These are phyloP conservation scores for Metellina segmentata DNA, from an alignment of 2,888 invertebrate species.

Conservation along the genomic window DNA sequence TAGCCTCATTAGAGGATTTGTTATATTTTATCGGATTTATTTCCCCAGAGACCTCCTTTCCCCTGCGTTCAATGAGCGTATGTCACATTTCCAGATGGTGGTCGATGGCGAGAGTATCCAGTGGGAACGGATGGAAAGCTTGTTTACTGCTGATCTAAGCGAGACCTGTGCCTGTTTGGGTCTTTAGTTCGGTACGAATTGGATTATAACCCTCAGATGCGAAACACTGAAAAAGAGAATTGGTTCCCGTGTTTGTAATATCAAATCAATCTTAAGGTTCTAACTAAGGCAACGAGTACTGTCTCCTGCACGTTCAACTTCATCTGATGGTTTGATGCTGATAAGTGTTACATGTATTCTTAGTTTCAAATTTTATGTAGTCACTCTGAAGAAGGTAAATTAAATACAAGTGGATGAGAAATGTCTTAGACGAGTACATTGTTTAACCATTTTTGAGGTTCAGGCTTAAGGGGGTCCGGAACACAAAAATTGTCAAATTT, in stretches of 20 bases:
- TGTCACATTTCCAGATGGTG: constrained; percentile 48
- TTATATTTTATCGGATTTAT: constrained; percentile 67
- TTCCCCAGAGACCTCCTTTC: not conserved
- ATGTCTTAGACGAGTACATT: no score
- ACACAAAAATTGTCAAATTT: no score
- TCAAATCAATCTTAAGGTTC: no score
- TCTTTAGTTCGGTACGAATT: constrained; percentile 40
- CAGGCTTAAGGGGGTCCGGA: no score
- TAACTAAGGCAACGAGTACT: no score
- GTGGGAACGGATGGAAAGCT: not conserved
- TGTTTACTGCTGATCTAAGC: constrained; percentile 60
- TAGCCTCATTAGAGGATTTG: constrained; percentile 58
- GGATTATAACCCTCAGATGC: constrained; percentile 11
- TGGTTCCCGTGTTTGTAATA: not conserved
- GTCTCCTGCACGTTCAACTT: no score
- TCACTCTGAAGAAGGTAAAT: no score
- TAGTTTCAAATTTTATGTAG: no score
- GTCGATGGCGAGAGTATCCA: constrained; percentile 49
- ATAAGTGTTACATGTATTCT: no score
- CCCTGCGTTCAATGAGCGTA: constrained; percentile 9
- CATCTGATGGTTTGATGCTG: no score
- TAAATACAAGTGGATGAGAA: no score
- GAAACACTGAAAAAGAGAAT: not conserved
- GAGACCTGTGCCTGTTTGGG: not conserved
- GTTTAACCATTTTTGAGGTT: no score